Conservation (phyloP, 2,113 vertebrate genomes). For the Opisthocomus hoazin region DNA sequence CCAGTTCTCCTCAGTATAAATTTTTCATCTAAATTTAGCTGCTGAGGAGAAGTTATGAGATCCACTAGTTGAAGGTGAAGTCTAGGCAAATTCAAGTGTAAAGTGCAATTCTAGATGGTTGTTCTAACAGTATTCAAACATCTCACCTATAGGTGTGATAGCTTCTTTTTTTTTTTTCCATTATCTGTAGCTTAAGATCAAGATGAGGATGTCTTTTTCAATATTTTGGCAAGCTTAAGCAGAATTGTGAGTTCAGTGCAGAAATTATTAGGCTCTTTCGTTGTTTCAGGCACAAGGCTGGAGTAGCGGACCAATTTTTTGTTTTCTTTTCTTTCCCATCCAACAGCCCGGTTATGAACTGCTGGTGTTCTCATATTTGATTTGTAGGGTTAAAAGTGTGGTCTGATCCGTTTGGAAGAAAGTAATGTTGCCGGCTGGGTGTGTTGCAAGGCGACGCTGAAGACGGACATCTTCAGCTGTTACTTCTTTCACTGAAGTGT, state of each 20-base stretch:
- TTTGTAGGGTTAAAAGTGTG: constrained; percentile 80
- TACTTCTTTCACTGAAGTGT: not conserved
- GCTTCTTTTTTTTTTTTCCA: no score
- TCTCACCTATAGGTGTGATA: not conserved
- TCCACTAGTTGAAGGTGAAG: not conserved
- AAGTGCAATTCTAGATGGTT: not conserved
- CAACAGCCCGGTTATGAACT: not conserved
- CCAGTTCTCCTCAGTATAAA: not conserved
- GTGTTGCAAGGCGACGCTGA: not conserved
- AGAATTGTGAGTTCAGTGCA: not conserved
- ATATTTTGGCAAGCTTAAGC: not conserved
- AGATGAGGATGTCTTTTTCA: not conserved
- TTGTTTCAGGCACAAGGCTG: not conserved
- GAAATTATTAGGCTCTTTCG: not conserved
- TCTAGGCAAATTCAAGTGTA: not conserved
- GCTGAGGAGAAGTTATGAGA: not conserved
- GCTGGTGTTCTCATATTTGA: constrained; percentile 17
- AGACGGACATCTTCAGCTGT: constrained; percentile 5
- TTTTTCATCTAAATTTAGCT: not conserved
- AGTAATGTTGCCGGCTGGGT: constrained; percentile 39
- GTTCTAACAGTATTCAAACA: not conserved
- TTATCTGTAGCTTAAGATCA: not conserved
- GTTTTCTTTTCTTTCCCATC: not conserved
- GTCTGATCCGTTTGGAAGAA: constrained; percentile 81
- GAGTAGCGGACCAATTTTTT: not conserved